Evolutionary conservation across 37 sponge, comb jelly and placozoan species (phyloP).

Genomic region (Cladorhizidae sp.): DNA sequence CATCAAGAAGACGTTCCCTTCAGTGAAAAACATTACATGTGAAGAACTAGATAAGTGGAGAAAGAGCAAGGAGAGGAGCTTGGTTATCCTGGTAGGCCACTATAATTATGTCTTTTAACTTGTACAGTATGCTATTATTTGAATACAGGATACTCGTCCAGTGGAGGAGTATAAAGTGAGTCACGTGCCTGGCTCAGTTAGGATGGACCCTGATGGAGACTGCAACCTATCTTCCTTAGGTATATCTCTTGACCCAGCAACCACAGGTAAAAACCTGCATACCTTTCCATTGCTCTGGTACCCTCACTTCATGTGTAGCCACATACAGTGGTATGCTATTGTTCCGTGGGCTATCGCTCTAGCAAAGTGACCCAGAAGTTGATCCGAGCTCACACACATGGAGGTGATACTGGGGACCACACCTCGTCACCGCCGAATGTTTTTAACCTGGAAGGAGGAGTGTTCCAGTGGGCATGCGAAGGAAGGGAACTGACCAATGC

Average conservation of each 20-base stretch:
- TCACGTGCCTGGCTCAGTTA: conserved; percentile 64
- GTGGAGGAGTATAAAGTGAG: conserved; percentile 71
- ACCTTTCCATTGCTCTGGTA: neutral
- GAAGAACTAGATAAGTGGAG: conserved; percentile 36
- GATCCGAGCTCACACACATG: neutral
- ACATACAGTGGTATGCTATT: conserved; percentile 80
- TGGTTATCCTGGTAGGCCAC: conserved; percentile 28
- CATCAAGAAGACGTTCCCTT: conserved; percentile 45
- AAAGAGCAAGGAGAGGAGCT: neutral
- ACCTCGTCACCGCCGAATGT: conserved; percentile 2
- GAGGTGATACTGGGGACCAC: neutral
- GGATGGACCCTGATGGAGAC: conserved; percentile 56
- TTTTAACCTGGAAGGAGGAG: conserved; percentile 83
- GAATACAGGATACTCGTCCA: conserved; percentile 63
- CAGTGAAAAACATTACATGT: conserved; percentile 41
- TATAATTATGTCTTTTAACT: neutral
- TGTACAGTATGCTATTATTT: neutral
- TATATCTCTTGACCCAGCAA: neutral
- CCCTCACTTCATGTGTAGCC: neutral
- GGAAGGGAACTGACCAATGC: conserved; percentile 46
- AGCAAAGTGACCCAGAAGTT: conserved; percentile 46
- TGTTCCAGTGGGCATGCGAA: conserved; percentile 87
- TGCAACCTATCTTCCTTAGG: neutral
- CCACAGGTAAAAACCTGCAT: conserved; percentile 10
- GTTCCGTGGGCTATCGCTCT: conserved; percentile 87